Conservation (phyloP, 2,113 vertebrate genomes). For the Tenebrosternarchus preto region DNA sequence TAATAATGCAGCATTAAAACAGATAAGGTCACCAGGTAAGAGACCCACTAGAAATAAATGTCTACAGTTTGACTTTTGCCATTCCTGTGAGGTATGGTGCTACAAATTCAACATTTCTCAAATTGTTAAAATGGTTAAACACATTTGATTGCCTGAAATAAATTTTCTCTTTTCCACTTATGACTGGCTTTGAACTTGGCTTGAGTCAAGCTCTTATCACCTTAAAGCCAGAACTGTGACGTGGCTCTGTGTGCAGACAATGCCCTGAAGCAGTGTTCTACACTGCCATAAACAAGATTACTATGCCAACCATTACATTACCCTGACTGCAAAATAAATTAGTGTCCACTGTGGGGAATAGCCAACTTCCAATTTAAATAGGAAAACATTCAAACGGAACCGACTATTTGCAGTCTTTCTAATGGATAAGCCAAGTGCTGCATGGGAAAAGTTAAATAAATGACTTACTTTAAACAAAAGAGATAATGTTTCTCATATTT, state of each 20-base stretch:
- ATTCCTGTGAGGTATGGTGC: conserved; percentile 19
- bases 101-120: conserved; percentile 6
- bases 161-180: conserved; percentile 38
- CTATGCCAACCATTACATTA: conserved; percentile 51
- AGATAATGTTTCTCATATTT: background rate
- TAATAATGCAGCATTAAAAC: too few relatives aligned
- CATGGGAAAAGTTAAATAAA: conserved; percentile 1
- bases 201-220: conserved; percentile 53
- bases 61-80: too few relatives aligned
- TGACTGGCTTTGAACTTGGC: conserved; percentile 54
- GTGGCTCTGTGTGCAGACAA: conserved; percentile 47
- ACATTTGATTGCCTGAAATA: conserved; percentile 43
- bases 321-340: conserved; percentile 51
- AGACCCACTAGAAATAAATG: too few relatives aligned
- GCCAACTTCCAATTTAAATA: conserved; percentile 34
- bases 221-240: conserved; percentile 47
- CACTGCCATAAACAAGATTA: conserved; percentile 55
- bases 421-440: background rate
- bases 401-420: conserved; percentile 4
- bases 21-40: too few relatives aligned
- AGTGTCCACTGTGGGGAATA: conserved; percentile 49
- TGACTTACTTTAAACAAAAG: background rate
- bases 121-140: conserved; percentile 19
- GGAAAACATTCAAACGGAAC: conserved; percentile 27
- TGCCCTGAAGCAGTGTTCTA: conserved; percentile 47